A percentile compares a stretch with the other conserved stretches of the same genome.
Conservation (phyloP, 2,888 invertebrate species). For the Metalampra italica region DNA sequence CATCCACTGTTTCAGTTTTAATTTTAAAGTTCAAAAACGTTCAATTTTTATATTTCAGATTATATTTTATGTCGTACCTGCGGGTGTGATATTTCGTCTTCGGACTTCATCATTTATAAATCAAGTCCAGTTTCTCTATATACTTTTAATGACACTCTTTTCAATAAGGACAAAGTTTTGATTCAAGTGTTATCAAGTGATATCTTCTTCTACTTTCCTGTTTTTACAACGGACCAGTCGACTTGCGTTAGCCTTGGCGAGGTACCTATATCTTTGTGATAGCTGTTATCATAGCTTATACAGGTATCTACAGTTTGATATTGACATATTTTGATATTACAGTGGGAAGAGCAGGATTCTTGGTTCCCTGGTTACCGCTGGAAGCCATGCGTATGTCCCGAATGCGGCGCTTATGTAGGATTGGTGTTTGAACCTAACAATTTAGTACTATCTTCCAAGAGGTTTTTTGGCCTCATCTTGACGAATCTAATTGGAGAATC, state of each 20-base stretch:
- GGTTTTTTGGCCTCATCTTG: slow-evolving; percentile 48
- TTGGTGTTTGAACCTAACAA: slow-evolving; percentile 70
- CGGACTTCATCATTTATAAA: slow-evolving; percentile 35
- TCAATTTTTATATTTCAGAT: slow-evolving; percentile 32
- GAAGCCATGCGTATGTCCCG: slow-evolving; percentile 77
- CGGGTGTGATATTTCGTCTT: slow-evolving; percentile 38
- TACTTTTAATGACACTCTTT: slow-evolving; percentile 45
- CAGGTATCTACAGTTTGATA: neutral
- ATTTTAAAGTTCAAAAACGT: no score
- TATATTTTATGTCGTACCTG: slow-evolving; percentile 51
- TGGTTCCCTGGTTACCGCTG: slow-evolving; percentile 81
- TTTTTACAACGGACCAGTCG: slow-evolving; percentile 40
- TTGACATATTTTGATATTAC: slow-evolving; percentile 25
- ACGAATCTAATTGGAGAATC: slow-evolving; percentile 45
- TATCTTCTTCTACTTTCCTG: slow-evolving; percentile 37
- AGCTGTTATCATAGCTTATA: neutral
- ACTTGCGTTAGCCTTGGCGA: slow-evolving; percentile 43
- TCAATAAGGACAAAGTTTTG: slow-evolving; percentile 36
- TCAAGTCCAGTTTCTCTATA: slow-evolving; percentile 31
- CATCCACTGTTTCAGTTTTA: no score
- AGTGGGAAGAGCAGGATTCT: slow-evolving; percentile 73
- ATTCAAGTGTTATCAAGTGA: slow-evolving; percentile 44
- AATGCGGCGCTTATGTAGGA: slow-evolving; percentile 77
- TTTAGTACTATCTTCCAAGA: slow-evolving; percentile 21
- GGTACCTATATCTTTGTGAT: slow-evolving; percentile 36